Base-by-base conservation (phyloP, 2,888 invertebrate genomes). In the Ophion ventricosus region DNA sequence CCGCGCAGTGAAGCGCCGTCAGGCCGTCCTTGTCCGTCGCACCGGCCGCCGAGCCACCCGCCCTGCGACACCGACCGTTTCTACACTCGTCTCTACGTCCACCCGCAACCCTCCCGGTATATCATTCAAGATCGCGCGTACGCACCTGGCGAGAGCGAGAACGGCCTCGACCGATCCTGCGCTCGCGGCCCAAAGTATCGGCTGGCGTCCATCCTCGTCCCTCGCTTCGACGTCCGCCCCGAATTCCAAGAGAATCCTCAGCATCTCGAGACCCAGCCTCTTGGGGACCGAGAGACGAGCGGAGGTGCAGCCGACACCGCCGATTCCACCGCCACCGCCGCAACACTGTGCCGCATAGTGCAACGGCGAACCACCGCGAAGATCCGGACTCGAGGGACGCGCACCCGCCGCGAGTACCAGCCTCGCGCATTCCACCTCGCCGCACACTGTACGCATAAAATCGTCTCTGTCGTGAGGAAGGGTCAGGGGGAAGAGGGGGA, bases 321-420 rank as follows among this genome's bases (percentile, higher is more conserved):
- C 90, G 0, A 96, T 96, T 0, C 96, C 96, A 26, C 96, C 96
- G 26, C 97, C 69, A 4, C 49, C 97, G 0, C 98, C 98, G 91
- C 98, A 98, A 96, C 99, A 98, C 94, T 99, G 99, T 17, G 99
- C 98, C 0, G 99, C 99, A 94, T 99, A 99, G 94, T 99, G 99
- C 78, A 99, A 94, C 0, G 99, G 99, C 90, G 97, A 98, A 20
- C 99, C 99, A 25, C 98, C 98, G 92, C 98, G 98, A 87, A 97
- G 96, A 93, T 99, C 99, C 0, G 98, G 96, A 0, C 97, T 97
- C 17, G 97, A 97, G 8, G 98, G 96, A 89, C 97, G 96, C 0
- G 98, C 98, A 4, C 98, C 98, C 1, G 97, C 96, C 2, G 97
- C 96, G 88, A 98, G 94, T 66, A 99, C 96, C 0, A 98, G 95